Evolutionary conservation across 2,888 invertebrate species (phyloP).

Genomic region (Halocaridina rubra): DNA sequence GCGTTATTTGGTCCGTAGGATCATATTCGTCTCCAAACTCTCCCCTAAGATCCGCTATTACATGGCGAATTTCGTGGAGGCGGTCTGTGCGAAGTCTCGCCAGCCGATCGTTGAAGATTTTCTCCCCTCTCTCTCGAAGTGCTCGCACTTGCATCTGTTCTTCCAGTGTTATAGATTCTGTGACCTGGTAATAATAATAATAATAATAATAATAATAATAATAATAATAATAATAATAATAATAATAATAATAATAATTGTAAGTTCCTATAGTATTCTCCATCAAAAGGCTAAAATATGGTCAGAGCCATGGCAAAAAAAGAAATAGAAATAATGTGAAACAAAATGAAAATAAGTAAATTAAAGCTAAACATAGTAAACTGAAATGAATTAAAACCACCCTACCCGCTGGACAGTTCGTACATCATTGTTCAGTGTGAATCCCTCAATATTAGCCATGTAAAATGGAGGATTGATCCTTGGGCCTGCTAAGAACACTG

Average conservation of each 20-base stretch:
- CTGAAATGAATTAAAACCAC: background rate
- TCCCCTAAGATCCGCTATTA: background rate
- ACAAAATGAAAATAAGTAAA: too few relatives aligned
- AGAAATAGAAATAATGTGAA: too few relatives aligned
- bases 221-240: too few relatives aligned
- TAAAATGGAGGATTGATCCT: background rate
- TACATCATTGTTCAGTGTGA: background rate
- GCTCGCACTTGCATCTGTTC: constrained; percentile 19
- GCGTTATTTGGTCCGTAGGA: constrained; percentile 15
- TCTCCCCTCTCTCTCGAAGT: background rate
- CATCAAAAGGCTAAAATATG: too few relatives aligned
- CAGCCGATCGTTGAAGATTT: background rate
- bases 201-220: background rate
- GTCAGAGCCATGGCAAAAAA: too few relatives aligned
- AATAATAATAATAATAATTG: too few relatives aligned
- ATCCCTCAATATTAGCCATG: background rate
- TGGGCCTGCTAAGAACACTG: background rate
- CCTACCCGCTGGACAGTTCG: constrained; percentile 8
- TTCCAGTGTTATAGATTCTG: background rate
- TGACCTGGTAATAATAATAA: background rate
- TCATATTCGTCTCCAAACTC: constrained; percentile 27
- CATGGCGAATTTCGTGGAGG: constrained; percentile 11
- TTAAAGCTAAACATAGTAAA: too few relatives aligned
- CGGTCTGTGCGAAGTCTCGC: background rate
- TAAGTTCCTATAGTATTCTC: too few relatives aligned